Conservation (phyloP, 1,140 invertebrate species). For the Eueides isabella region DNA sequence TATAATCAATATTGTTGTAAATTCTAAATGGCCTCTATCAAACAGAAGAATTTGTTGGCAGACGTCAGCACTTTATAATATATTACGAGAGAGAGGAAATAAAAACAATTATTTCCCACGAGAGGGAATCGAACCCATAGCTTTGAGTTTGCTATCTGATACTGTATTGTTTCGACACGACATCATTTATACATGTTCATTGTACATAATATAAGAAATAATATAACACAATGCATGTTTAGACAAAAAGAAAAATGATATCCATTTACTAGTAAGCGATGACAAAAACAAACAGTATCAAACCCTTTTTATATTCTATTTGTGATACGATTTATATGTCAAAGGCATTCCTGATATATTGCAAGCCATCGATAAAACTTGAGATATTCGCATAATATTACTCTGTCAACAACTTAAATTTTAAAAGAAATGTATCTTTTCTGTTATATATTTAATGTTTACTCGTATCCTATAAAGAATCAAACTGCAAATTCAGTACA, state of each 20-base stretch:
- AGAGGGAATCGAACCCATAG: no score
- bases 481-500: background rate
- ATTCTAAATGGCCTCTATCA: no score
- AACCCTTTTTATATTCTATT: background rate
- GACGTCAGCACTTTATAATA: no score
- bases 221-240: background rate
- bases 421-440: background rate
- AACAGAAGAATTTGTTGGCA: no score
- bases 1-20: no score
- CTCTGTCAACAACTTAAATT: background rate
- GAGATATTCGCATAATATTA: background rate
- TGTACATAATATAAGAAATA: background rate
- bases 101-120: no score
- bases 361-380: background rate
- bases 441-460: background rate
- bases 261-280: background rate
- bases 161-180: no score
- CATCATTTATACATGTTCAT: background rate
- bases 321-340: background rate
- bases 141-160: no score
- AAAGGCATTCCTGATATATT: background rate
- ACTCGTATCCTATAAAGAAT: background rate
- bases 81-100: no score
- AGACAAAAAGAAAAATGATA: constrained; percentile 2
- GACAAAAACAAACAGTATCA: background rate